Base-by-base conservation (phyloP, 2,888 invertebrate species). In the Hypercompe scribonia region DNA sequence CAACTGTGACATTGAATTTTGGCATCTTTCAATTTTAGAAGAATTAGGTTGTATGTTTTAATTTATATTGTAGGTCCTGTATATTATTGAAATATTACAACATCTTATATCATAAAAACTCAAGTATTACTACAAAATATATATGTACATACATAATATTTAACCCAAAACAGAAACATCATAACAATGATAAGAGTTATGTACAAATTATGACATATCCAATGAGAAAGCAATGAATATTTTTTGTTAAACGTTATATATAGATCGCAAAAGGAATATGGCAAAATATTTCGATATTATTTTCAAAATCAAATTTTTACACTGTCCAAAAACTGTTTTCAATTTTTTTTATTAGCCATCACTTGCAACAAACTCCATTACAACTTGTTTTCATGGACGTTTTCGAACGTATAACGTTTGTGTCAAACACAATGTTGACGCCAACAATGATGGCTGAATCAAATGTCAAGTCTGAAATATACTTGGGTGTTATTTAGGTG, bases 351-450 rank as follows among this genome's bases (percentile, higher is more conserved):
- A 80, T 77, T 75, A 79, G 77, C 76, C 83, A 85, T 84, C 83
- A 82, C 80, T 79, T 77, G 78, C 78, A 84, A 78, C 79, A 82
- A 87, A 89, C 79, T 87, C 88, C 87, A 89, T 90, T 90, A 84
- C 83, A 84, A 83, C 81, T 86, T 82, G 83, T 84, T 86, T 84
- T 86, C 83, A 78, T 78, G 83, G 81, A 83, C 88, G 85, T 87
- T 89, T 86, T 82, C 87, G 89, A 87, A 86, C 90, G 91, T 92
- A 92, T 91, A 92, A 93, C 92, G 90, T 91, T 90, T 87, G 83
- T 89, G 94, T 94, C 94, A 93, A 91, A 91, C 85, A 90, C 94
- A 94, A 91, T 88, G 84, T 88, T 83, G 80, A 78, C 81, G 85
- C 84, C 88, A 88, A 93, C 92, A 93, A 93, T 91, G 90, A 89